These are phyloP conservation scores for Contarinia nasturtii DNA, from an alignment of 1,140 invertebrate species.

Conservation along the genomic window DNA sequence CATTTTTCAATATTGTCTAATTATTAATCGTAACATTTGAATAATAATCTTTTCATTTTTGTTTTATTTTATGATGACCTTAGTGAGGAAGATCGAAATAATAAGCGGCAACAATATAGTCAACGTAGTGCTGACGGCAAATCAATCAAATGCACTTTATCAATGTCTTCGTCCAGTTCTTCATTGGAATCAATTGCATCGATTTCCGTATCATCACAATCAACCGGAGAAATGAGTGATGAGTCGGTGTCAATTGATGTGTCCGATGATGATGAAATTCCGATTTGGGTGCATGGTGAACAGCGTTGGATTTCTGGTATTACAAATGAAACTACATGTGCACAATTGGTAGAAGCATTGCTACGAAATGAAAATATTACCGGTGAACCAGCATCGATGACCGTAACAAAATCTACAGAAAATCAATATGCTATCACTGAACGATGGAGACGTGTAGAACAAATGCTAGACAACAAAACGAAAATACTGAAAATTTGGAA, in stretches of 20 bases:
- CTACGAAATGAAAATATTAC: constrained; percentile 24
- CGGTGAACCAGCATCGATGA: neutral
- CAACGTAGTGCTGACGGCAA: too few species aligned
- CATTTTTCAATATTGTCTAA: too few species aligned
- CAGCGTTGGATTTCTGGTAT: constrained; percentile 64
- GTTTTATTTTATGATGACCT: too few species aligned
- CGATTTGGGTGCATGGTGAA: constrained; percentile 52
- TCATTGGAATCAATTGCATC: too few species aligned
- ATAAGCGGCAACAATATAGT: too few species aligned
- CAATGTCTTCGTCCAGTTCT: too few species aligned
- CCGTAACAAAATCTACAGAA: constrained; percentile 9
- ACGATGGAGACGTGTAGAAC: constrained; percentile 44
- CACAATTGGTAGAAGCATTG: constrained; percentile 52
- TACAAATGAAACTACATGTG: constrained; percentile 51
- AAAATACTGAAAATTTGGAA: constrained; percentile 52
- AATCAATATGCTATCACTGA: constrained; percentile 39
- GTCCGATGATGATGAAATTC: constrained; percentile 36
- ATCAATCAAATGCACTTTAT: too few species aligned
- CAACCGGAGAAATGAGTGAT: neutral
- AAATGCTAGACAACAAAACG: constrained; percentile 43
- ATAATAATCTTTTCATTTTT: too few species aligned
- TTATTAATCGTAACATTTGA: too few species aligned
- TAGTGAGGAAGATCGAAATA: too few species aligned
- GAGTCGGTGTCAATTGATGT: neutral
- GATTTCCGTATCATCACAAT: neutral